Evolutionary conservation across 2,888 invertebrate species (phyloP).

Genomic region (Toxonevra muliebris): DNA sequence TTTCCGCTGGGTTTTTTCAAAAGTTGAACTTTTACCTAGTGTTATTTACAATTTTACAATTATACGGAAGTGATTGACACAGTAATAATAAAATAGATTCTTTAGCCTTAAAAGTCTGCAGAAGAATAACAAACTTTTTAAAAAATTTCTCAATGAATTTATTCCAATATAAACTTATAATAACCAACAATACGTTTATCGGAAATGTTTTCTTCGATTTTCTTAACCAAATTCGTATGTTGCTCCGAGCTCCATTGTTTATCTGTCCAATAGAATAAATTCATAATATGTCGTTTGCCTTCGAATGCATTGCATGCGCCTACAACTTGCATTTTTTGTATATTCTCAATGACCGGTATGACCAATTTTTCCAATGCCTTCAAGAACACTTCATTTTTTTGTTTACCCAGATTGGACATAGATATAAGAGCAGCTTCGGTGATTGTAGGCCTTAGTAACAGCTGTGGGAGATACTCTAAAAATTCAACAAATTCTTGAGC

Average conservation of each 20-base stretch:
- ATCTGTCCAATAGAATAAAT: conserved; percentile 68
- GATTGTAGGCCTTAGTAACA: conserved; percentile 68
- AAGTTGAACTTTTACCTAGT: no score
- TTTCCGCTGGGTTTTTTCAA: no score
- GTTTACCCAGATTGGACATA: conserved; percentile 70
- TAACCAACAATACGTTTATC: conserved; percentile 52
- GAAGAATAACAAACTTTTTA: conserved; percentile 5
- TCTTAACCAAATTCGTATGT: conserved; percentile 14
- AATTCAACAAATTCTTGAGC: conserved; percentile 65
- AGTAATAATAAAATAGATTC: not conserved
- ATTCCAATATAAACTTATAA: conserved; percentile 48
- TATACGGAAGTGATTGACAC: no score
- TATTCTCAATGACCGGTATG: conserved; percentile 64
- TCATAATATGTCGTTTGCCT: conserved; percentile 67
- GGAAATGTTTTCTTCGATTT: conserved; percentile 31
- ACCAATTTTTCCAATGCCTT: conserved; percentile 65
- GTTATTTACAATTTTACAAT: no score
- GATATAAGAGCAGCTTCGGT: conserved; percentile 68
- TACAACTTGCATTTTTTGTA: conserved; percentile 54
- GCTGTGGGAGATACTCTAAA: conserved; percentile 69
- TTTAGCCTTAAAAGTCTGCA: not conserved
- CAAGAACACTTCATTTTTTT: conserved; percentile 68
- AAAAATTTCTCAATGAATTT: conserved; percentile 26
- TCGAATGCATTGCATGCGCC: conserved; percentile 63
- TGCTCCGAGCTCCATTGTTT: conserved; percentile 9